Percentiles rank a stretch among this genome's conserved stretches.
Evolutionary conservation across 2,797 vertebrate species (phyloP).

Genomic region (Sarcoramphus papa): DNA sequence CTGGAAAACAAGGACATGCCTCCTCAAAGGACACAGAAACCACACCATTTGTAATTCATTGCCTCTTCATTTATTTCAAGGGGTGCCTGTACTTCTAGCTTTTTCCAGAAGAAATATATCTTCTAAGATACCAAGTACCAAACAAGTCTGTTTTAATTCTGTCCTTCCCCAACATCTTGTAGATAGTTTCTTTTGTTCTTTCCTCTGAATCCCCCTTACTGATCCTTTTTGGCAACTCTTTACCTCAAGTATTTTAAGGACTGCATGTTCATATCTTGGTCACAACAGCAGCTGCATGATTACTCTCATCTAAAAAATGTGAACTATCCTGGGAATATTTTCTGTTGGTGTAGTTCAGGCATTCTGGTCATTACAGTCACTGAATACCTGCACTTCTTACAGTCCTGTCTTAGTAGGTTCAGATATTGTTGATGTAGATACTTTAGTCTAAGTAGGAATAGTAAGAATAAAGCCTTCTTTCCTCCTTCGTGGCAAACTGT

Average conservation of each 20-base stretch:
- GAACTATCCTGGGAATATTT: background rate
- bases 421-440: background rate
- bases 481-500: background rate
- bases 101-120: background rate
- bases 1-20: background rate
- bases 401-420: background rate
- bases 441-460: background rate
- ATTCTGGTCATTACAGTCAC: background rate
- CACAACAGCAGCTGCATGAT: background rate
- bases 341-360: background rate
- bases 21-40: background rate
- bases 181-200: background rate
- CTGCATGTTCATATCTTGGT: background rate
- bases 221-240: background rate
- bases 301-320: background rate
- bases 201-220: background rate
- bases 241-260: background rate
- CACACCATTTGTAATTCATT: background rate
- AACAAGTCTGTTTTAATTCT: background rate
- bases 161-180: background rate
- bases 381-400: background rate
- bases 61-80: background rate
- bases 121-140: background rate
- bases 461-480: background rate
- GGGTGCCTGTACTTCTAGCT: background rate